Percentiles rank a stretch among this genome's conserved stretches.
These are phyloP conservation scores for Myotis vivesi DNA, from an alignment of 2,797 vertebrate species.

Conservation along the genomic window DNA sequence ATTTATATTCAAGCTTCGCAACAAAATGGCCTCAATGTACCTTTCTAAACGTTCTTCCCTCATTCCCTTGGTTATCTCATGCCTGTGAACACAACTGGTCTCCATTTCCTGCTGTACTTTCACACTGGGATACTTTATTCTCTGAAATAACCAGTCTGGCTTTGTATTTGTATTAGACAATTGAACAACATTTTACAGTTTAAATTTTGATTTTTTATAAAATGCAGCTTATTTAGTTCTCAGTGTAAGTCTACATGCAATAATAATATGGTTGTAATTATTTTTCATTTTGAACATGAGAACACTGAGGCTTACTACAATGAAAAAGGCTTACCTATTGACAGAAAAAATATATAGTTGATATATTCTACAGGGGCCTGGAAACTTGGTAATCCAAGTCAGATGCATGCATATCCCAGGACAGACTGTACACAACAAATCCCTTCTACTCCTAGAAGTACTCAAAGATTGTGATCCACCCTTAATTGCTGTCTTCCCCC, in stretches of 20 bases:
- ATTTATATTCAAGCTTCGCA: not conserved
- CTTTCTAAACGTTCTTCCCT: not conserved
- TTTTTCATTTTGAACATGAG: not conserved
- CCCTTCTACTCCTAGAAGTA: rapidly evolving
- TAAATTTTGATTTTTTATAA: not conserved
- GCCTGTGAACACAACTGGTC: not conserved
- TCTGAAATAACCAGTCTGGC: not conserved
- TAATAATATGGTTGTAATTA: not conserved
- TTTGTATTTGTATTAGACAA: not conserved
- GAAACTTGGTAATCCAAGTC: not conserved
- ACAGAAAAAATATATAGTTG: not conserved
- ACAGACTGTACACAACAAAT: not conserved
- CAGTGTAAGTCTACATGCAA: not conserved
- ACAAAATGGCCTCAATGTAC: rapidly evolving
- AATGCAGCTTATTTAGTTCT: not conserved
- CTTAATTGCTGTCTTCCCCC: not conserved
- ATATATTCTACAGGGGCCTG: not conserved
- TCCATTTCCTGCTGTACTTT: not conserved
- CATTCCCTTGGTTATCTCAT: not conserved
- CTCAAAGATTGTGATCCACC: not conserved
- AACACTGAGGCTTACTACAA: not conserved
- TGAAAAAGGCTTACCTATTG: not conserved
- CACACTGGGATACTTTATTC: not conserved
- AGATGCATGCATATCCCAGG: not conserved
- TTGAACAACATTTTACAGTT: not conserved